Percentiles rank a stretch among this genome's conserved stretches.
Evolutionary conservation across 1,140 invertebrate species (phyloP).

Genomic region (Drosophila santomea): DNA sequence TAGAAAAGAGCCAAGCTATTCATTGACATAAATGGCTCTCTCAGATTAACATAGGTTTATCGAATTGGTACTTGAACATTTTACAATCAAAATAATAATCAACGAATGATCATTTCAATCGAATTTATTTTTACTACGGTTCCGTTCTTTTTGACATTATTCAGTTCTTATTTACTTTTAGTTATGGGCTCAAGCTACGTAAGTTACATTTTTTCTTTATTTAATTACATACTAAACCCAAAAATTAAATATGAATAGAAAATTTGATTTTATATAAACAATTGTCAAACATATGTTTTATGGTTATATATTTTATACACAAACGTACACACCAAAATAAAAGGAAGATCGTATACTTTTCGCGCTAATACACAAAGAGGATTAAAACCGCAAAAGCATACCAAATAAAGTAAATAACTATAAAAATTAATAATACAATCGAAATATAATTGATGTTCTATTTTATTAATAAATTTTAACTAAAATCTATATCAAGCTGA

Average conservation of each 20-base stretch:
- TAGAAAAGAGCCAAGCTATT: not conserved
- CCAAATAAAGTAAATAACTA: constrained; percentile 66
- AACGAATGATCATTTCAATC: constrained; percentile 41
- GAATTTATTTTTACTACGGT: constrained; percentile 55
- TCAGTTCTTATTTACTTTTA: constrained; percentile 51
- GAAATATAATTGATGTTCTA: constrained; percentile 64
- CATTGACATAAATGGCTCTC: constrained; percentile 19
- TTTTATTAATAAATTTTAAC: constrained; percentile 70
- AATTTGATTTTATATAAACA: constrained; percentile 74
- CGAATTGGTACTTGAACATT: constrained; percentile 42
- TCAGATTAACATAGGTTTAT: not conserved
- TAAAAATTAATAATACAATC: constrained; percentile 49
- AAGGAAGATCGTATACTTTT: constrained; percentile 19
- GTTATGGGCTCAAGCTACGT: constrained; percentile 79
- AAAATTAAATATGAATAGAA: constrained; percentile 70
- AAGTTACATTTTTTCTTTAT: constrained; percentile 66
- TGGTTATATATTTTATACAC: constrained; percentile 67
- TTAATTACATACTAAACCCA: constrained; percentile 59
- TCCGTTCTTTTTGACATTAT: constrained; percentile 25
- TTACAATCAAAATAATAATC: constrained; percentile 20
- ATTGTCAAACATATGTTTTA: constrained; percentile 77
- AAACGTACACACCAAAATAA: constrained; percentile 27
- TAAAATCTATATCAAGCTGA: constrained; percentile 29
- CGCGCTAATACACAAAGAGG: constrained; percentile 63
- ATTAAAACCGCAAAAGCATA: constrained; percentile 64